Conservation (phyloP, 2,113 vertebrate genomes). For the Aepyceros melampus region DNA sequence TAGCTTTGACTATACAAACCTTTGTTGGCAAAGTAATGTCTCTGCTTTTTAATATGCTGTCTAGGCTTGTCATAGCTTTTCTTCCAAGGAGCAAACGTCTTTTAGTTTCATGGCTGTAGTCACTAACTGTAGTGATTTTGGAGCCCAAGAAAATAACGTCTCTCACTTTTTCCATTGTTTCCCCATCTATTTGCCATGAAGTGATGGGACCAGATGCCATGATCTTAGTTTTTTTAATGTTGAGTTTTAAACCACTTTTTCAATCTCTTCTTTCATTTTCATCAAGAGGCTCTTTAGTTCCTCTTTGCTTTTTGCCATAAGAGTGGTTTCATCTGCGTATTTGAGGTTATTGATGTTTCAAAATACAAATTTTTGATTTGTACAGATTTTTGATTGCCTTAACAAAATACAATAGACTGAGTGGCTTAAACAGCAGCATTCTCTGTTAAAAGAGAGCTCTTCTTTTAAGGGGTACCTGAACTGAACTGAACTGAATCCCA, state of each 20-base stretch:
- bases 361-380: neutral
- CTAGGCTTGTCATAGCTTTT: neutral
- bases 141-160: neutral
- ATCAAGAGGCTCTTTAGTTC: neutral
- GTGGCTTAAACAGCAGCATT: neutral
- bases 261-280: neutral
- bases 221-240: neutral
- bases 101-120: neutral
- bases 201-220: neutral
- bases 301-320: neutral
- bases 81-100: neutral
- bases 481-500: too few species aligned
- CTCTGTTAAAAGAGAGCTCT: neutral
- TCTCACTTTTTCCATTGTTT: neutral
- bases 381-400: neutral
- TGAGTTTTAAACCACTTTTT: neutral
- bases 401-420: neutral
- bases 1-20: neutral
- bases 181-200: neutral
- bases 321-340: neutral
- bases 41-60: neutral
- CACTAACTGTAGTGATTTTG: neutral
- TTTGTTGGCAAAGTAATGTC: neutral
- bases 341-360: neutral
- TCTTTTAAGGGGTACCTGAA: neutral